Conservation (phyloP, 2,113 vertebrate genomes). For the Megaceryle maxima region DNA sequence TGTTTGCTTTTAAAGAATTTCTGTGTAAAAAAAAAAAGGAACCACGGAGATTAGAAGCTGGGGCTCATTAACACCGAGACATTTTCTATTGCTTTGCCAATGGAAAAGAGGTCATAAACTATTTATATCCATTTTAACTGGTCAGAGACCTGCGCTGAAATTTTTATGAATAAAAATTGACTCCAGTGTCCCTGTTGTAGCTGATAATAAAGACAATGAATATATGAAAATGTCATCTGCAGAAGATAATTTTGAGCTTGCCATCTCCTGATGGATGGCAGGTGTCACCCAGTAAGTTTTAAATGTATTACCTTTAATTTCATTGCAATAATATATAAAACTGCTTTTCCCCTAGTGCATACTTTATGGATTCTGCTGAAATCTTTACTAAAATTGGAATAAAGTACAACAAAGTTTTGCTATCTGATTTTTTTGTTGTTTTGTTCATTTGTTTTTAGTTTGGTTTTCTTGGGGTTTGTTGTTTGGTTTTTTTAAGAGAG, state of each 20-base stretch:
- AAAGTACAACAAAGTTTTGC: background rate
- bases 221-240: background rate
- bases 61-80: background rate
- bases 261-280: background rate
- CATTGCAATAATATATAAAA: background rate
- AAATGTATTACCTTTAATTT: background rate
- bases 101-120: background rate
- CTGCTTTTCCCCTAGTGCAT: background rate
- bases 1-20: background rate
- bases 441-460: background rate
- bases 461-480: too few relatives aligned
- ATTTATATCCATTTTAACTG: background rate
- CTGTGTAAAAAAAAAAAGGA: background rate
- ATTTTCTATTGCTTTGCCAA: background rate
- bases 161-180: background rate
- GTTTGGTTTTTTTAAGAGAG: background rate
- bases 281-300: background rate
- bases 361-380: background rate
- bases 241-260: background rate
- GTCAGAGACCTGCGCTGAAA: background rate
- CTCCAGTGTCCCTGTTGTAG: accelerated
- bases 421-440: background rate
- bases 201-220: background rate
- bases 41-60: background rate
- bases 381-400: background rate